A percentile compares a stretch with the other conserved stretches of the same genome.
These are phyloP conservation scores for Pristionchus japonicus DNA, from an alignment of 2,888 invertebrate species.

Conservation along the genomic window DNA sequence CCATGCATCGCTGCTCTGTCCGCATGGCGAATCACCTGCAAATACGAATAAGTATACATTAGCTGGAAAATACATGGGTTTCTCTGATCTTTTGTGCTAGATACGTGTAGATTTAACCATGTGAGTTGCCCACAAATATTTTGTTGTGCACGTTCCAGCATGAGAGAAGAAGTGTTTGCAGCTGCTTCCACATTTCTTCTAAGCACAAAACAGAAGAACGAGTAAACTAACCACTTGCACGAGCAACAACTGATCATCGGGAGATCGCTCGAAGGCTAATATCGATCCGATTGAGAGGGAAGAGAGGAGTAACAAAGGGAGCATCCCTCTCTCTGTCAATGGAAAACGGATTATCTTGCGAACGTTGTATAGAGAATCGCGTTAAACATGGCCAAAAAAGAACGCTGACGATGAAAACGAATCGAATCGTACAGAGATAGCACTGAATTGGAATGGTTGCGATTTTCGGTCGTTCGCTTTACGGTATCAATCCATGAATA, in stretches of 20 bases:
- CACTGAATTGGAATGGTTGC: neutral
- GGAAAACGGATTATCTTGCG: neutral
- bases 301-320: constrained; percentile 32
- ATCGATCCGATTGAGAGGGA: constrained; percentile 6
- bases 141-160: neutral
- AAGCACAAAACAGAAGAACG: neutral
- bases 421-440: neutral
- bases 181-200: neutral
- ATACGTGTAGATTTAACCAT: no score
- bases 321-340: constrained; percentile 17
- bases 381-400: neutral
- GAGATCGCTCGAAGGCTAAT: neutral
- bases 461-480: neutral
- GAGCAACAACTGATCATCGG: constrained; percentile 24
- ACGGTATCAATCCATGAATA: neutral
- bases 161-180: neutral
- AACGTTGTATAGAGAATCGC: neutral
- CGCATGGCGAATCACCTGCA: constrained; percentile 45
- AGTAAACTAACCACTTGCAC: constrained; percentile 31
- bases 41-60: neutral
- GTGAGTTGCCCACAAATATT: no score
- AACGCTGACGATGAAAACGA: neutral
- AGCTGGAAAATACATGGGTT: no score
- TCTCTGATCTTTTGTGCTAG: no score
- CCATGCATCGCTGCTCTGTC: constrained; percentile 26